Evolutionary conservation across 2,797 vertebrate species (phyloP).

Genomic region (Cynodonichthys magdalenae): DNA sequence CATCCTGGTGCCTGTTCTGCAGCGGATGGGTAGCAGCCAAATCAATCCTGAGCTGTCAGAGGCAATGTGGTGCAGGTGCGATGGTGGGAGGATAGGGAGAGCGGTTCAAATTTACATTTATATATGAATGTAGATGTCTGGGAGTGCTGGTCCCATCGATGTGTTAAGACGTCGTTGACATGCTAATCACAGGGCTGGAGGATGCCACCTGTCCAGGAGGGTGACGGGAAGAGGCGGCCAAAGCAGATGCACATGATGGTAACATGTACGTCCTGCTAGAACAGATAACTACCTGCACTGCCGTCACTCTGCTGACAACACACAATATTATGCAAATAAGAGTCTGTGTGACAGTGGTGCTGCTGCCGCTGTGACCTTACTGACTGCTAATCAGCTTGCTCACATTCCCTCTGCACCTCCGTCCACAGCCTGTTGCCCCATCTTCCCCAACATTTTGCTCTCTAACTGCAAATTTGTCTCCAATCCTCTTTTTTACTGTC

Average conservation of each 20-base stretch:
- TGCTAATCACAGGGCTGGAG: constrained; percentile 82
- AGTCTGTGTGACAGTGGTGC: constrained; percentile 58
- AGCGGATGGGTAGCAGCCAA: constrained; percentile 57
- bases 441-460: constrained; percentile 21
- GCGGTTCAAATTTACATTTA: constrained; percentile 74
- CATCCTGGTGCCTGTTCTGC: constrained; percentile 41
- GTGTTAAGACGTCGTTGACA: constrained; percentile 82
- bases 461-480: constrained; percentile 17
- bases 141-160: constrained; percentile 59
- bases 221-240: constrained; percentile 64
- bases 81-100: constrained; percentile 22
- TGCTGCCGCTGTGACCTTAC: constrained; percentile 34
- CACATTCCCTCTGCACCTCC: constrained; percentile 34
- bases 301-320: constrained; percentile 79
- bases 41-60: constrained; percentile 81
- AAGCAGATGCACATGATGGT: constrained; percentile 37
- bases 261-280: constrained; percentile 44
- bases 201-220: constrained; percentile 77
- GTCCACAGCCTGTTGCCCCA: constrained; percentile 25
- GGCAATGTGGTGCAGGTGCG: constrained; percentile 43
- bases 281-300: constrained; percentile 74
- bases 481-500: constrained; percentile 16
- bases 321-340: constrained; percentile 83
- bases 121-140: constrained; percentile 80
- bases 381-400: constrained; percentile 60